Evolutionary conservation across 2,888 invertebrate genomes (phyloP), one percentile per base, ranked within the genome.

Genomic region (Lypha dubia): DNA sequence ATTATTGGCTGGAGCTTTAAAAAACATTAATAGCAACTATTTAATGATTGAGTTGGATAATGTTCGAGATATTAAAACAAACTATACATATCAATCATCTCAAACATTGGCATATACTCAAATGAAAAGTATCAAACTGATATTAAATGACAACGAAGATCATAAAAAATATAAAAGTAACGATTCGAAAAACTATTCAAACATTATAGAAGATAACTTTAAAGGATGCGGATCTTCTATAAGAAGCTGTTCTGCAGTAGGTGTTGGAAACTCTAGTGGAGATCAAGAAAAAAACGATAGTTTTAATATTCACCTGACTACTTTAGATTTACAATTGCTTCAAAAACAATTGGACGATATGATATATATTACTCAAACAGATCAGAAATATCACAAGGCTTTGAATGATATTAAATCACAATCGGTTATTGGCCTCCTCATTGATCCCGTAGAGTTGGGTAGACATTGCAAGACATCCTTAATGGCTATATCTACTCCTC

Each of bases 351-450:
- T 86, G 8, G 79, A 86, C 13, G 68, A 60, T 7, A 41, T 86
- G 0, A 82, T 75, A 8, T 88, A 83, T 68, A 89, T 90, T 8
- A 86, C 65, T 15, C 89, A 89, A 86, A 88, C 88, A 0, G 90
- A 90, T 76, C 87, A 88, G 6, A 81, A 79, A 24, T 90, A 90
- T 71, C 89, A 89, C 75, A 89, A 87, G 51, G 89, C 90, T 0
- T 53, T 89, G 32, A 87, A 85, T n/a, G 88, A 89, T 9, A 88
- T 90, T 11, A 87, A 83, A 44, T 65, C 79, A 0, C 88, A 89
- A 79, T 79, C 86, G 9, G 76, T 86, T 13, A 83, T 89, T 11
- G 87, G 86, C 1, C 68, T 90, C 11, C 38, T 88, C 28, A 74
- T 89, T 2, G 89, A 89, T 49, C 88, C 89, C 9, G 68, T 86